Percentiles rank a stretch among this genome's conserved stretches.
Conservation (phyloP, 2,113 vertebrate species). For the zebrafish (Danio rerio) region DNA sequence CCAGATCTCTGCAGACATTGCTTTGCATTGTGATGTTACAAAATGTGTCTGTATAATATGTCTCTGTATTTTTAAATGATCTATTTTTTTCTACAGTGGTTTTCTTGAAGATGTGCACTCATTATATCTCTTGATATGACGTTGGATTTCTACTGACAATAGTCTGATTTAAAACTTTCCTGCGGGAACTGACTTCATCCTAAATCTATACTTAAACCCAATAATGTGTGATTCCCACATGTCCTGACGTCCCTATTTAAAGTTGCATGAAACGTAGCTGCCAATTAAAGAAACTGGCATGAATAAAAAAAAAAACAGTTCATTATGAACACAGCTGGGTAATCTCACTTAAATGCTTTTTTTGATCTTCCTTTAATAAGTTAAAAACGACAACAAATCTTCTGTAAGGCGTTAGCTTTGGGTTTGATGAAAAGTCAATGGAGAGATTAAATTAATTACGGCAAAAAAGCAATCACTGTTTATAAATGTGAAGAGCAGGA, state of each 20-base stretch:
- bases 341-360: not conserved
- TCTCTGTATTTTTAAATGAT: not conserved
- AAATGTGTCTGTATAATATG: not conserved
- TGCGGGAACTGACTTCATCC: constrained; percentile 31
- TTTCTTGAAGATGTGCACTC: not conserved
- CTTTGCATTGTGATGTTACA: not conserved
- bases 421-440: constrained; percentile 1
- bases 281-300: not conserved
- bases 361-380: not conserved
- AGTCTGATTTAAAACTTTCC: constrained; percentile 35
- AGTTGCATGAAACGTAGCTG: constrained; percentile 12
- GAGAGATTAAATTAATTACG: constrained; percentile 28
- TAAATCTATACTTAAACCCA: constrained; percentile 50
- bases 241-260: not conserved
- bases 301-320: constrained; percentile 10
- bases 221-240: constrained; percentile 2
- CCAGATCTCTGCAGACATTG: not conserved
- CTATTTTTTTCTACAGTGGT: not conserved
- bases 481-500: not conserved
- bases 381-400: constrained; percentile 13
- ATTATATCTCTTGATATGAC: not conserved
- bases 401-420: not conserved
- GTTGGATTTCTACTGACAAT: not conserved
- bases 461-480: not conserved
- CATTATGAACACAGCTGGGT: not conserved